phyloP scores from a whole-genome alignment of 1,140 invertebrate species.

The Zaprionus camerounensis region DNA sequence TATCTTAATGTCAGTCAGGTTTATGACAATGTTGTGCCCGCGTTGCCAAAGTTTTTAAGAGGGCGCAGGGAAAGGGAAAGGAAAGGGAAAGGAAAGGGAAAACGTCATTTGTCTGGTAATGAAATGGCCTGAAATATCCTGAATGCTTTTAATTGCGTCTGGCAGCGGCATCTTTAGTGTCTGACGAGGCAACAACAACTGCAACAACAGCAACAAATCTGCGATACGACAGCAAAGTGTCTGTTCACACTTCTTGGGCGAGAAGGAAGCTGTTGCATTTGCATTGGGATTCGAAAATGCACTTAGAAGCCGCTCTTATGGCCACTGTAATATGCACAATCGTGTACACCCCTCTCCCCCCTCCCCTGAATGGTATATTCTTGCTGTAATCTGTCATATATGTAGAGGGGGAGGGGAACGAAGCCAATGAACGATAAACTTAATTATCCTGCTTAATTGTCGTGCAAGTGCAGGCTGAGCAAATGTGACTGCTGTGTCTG shows the following conservation, averaged over 20 bases:
- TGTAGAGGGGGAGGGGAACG: conserved; percentile 31
- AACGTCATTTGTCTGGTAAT: conserved; percentile 71
- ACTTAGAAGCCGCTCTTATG: conserved; percentile 40
- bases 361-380: background rate
- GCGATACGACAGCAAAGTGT: conserved; percentile 18
- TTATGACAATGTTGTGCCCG: conserved; percentile 69
- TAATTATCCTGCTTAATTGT: conserved; percentile 82
- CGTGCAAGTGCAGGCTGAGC: conserved; percentile 27
- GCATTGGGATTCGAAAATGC: conserved; percentile 47
- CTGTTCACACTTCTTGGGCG: conserved; percentile 6
- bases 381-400: conserved; percentile 52
- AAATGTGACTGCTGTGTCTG: background rate
- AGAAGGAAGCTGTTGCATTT: conserved; percentile 10
- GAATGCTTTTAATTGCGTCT: conserved; percentile 80
- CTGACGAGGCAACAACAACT: conserved; percentile 53
- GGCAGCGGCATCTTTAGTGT: conserved; percentile 74
- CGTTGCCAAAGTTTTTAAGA: conserved; percentile 35
- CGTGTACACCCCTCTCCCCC: conserved; percentile 20
- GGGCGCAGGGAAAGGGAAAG: background rate
- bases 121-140: conserved; percentile 65
- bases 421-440: conserved; percentile 83
- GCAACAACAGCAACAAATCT: conserved; percentile 23
- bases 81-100: background rate
- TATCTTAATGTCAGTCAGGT: conserved; percentile 77
- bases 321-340: conserved; percentile 48